phyloP scores from a whole-genome alignment of 1,140 invertebrate genomes.

The Mercenaria mercenaria region DNA sequence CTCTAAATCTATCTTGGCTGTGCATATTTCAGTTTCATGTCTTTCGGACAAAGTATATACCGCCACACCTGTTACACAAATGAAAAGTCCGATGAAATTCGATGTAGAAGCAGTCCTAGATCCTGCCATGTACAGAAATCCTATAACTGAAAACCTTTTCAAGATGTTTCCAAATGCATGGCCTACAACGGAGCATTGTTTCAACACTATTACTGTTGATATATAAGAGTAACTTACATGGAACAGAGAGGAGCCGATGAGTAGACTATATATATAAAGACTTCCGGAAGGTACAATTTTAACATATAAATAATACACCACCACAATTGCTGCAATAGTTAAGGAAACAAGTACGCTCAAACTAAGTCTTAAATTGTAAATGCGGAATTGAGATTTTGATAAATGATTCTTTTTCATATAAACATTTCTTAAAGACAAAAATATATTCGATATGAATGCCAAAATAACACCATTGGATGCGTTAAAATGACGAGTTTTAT shows the following conservation, averaged over 20 bases:
- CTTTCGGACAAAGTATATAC: not conserved
- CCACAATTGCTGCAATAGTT: not conserved
- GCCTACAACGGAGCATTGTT: conserved; percentile 11
- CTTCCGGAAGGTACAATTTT: not conserved
- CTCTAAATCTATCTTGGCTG: too few species aligned
- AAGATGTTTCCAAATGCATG: too few species aligned
- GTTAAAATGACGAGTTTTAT: not conserved
- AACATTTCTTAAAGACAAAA: not conserved
- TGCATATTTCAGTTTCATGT: too few species aligned
- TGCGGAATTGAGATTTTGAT: not conserved
- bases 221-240: too few species aligned
- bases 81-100: too few species aligned
- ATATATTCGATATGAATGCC: too few species aligned
- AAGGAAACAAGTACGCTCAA: not conserved
- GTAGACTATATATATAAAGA: not conserved
- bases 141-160: too few species aligned
- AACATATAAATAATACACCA: not conserved
- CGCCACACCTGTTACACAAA: too few species aligned
- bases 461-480: not conserved
- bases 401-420: not conserved
- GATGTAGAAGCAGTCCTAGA: too few species aligned
- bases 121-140: too few species aligned
- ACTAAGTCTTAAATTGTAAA: not conserved
- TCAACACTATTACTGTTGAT: not conserved
- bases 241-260: too few species aligned